Evolutionary conservation across 1,140 invertebrate genomes (phyloP).

Genomic region (Drosophila ohnishii): DNA sequence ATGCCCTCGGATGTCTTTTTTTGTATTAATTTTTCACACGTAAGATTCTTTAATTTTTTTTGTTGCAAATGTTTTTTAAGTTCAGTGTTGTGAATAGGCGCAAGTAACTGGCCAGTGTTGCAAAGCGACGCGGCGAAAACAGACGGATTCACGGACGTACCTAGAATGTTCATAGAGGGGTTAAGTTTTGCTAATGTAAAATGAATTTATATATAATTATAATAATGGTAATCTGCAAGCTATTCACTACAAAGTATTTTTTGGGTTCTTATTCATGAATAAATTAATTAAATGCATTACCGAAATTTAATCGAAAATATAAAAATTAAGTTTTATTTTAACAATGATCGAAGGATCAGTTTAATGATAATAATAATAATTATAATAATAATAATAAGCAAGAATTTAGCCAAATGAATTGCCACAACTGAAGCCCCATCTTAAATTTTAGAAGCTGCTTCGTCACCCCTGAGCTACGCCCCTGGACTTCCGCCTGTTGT

Average conservation of each 20-base stretch:
- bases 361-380: no score
- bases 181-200: background rate
- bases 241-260: background rate
- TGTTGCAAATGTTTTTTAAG: constrained; percentile 54
- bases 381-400: no score
- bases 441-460: background rate
- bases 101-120: constrained; percentile 40
- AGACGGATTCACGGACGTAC: constrained; percentile 3
- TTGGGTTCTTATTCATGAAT: no score
- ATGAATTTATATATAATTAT: background rate
- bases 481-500: constrained; percentile 28
- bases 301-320: no score
- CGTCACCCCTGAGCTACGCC: background rate
- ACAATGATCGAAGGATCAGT: no score
- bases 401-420: no score
- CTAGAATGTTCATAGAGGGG: background rate
- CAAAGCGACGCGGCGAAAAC: constrained; percentile 8
- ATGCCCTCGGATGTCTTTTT: constrained; percentile 22
- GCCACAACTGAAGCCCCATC: no score
- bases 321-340: no score
- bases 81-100: constrained; percentile 24
- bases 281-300: no score
- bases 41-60: constrained; percentile 69
- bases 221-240: background rate
- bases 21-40: constrained; percentile 65